Evolutionary conservation across 2,888 invertebrate species (phyloP), one percentile per base, ranked within the genome.

Genomic region (Gryllus longicercus): DNA sequence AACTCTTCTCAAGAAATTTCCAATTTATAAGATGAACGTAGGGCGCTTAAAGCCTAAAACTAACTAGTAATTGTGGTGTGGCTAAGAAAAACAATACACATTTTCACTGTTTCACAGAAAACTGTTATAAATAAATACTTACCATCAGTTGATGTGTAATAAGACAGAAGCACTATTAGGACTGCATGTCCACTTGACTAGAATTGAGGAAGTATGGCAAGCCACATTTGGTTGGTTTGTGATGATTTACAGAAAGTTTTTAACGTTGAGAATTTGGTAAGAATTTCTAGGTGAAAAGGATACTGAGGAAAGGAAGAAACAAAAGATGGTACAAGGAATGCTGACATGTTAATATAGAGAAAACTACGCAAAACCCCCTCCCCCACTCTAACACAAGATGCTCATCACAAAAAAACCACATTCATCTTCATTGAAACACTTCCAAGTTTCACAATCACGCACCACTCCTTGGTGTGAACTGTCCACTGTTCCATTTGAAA

Each of bases 101-200:
- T 38, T 38, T 38, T 38, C 38, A 38, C 38, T 5, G 38, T 38
- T 38, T 38, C 5, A 38, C 38, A 8, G 38, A 38, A 38, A 38
- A 38, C 38, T 38, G 38, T 38, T 38, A 38, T 38, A 38, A 38
- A 38, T 38, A 8, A 38, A 38, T 38, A 38, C 38, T 38, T 38
- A 38, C 38, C 38, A 5, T 38, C 38, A 38, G 38, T 38, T 38
- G 38, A 38, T 38, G 38, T 8, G 38, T 38, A 38, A 38, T 38
- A 38, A 4, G 38, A 38, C 38, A 63, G 63, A n/a, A 18, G 63
- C 14, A n/a, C n/a, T 63, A 18, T 63, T 18, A 63, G 63, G 63
- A 63, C 63, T 63, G 63, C 63, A n/a, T 63, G 63, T 63, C 63
- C 63, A 63, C 63, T 63, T 63, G 63, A 63, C 63, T 63, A 63